Base-by-base conservation (phyloP, 1,140 invertebrate genomes). In the Tetramorium alpestre region DNA sequence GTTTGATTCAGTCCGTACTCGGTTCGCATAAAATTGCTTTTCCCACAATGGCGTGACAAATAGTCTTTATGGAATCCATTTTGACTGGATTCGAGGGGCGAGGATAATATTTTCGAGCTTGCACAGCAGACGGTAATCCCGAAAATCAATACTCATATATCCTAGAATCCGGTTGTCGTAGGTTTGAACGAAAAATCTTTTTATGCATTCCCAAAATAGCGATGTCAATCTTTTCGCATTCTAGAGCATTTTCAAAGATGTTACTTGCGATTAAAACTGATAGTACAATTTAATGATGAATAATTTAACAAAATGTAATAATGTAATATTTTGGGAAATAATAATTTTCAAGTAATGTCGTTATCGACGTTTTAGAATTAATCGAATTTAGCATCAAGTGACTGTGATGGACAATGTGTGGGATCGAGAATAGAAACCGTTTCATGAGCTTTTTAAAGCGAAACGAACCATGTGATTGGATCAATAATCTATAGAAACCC, bases 401-500 rank as follows among this genome's bases (percentile, higher is more conserved):
- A 62, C 33, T 8, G 54, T 51, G 51, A 70, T 56, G 22, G 28
- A 86, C 69, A 64, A 73, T 86, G 47, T 54, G 58, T 70, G 47
- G 80, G 70, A 70, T 73, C 87, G 80, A 92, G 87, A 88, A 90
- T 89, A 73, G 87, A 88, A 91, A 72, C 80, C 86, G 86, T 88
- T 87, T 88, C 44, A 62, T 41, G 76, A 84, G 90, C 76, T 90
- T 81, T 87, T 91, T 89, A 88, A 92, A 90, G 67, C 73, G 91
- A 89, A 67, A 86, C 89, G 87, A 92, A 86, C 81, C 90, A 80
- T 90, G 88, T 87, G 87, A 93, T 92, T 92, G 89, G 92, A 90
- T 92, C 84, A 91, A 92, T 91, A 92, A 93, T 92, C 88, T 90
- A 90, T 86, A 72, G 85, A 65, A 87, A 85, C 89, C 86, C 86